Base-by-base conservation (phyloP, 30 jellyfish, hydroid and myxozoan species). In the Pseudorhiza aurosa region DNA sequence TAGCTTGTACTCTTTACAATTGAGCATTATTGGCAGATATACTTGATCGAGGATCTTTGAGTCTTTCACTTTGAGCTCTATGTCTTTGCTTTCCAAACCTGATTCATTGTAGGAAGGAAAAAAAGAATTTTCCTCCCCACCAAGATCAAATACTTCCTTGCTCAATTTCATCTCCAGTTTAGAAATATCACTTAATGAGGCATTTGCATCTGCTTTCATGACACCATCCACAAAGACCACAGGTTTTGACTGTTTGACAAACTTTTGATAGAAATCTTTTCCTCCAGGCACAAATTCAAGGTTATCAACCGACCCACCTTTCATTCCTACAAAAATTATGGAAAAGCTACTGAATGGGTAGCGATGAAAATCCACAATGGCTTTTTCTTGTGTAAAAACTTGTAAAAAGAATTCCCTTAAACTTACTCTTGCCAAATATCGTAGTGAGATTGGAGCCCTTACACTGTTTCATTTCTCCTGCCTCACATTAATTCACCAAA, bases 21-120 rank as follows among this genome's bases (percentile, higher is more conserved):
- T 96, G 10, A 92, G 84, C 26, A 69, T 35, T 8, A 81, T 30
- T 46, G 98, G 98, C 35, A 85, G 49, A 50, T 51, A 49, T 5
- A 92, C 53, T 24, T 84, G 97, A 9, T 74, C 67, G 28, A 92
- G 72, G 56, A 92, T 26, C 36, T 10, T 30, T 1, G 93, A 77
- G 10, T 73, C 62, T 4, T 46, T 82, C 1, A 81, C 43, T 28
- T 58, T 59, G 11, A 93, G 62, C 59, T 58, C 88, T 55, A 81
- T 24, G 33, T 76, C 39, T 11, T 39, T 21, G 7, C 64, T 43
- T 49, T 81, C 84, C 21, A 43, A 19, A 0, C 45, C 50, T 75
- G 63, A 71, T n/a, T 51, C 40, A n/a, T 68, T 73, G 19, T 82
- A 29, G 55, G 63, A 72, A 8, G 68, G 26, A 18, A 82, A 17